phyloP scores from a whole-genome alignment of 2,113 vertebrate species.

The Ariopsis seemanni region DNA sequence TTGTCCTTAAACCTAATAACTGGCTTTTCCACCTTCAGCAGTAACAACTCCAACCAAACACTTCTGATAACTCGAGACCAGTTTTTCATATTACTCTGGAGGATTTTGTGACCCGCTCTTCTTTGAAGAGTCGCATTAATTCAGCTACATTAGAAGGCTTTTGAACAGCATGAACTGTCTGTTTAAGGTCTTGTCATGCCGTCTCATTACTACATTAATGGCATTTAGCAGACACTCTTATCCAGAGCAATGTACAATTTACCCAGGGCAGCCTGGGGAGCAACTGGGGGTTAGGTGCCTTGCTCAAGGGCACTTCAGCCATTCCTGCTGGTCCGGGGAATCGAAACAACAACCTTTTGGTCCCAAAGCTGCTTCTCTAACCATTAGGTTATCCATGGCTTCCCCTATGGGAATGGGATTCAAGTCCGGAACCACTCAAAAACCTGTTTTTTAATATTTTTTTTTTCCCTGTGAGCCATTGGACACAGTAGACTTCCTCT shows the following conservation, averaged over 20 bases:
- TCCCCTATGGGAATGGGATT: background rate
- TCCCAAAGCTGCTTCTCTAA: too few species aligned
- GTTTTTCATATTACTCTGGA: background rate
- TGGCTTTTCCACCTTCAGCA: background rate
- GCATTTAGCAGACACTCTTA: too few species aligned
- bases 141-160: background rate
- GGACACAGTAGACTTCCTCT: background rate
- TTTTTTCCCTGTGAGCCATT: background rate
- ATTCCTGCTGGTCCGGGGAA: too few species aligned
- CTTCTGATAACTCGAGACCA: background rate
- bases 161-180: background rate
- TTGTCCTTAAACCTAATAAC: background rate
- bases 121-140: background rate
- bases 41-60: background rate
- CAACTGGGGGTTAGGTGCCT: too few species aligned
- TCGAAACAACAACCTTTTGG: too few species aligned
- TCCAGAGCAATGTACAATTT: too few species aligned
- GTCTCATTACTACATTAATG: too few species aligned
- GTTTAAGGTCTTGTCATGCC: background rate
- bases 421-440: background rate
- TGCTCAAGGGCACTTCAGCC: too few species aligned
- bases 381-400: too few species aligned
- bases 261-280: too few species aligned
- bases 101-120: background rate
- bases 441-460: background rate